Evolutionary conservation across 2,888 invertebrate species (phyloP).

Genomic region (Diadegma fenestrale): DNA sequence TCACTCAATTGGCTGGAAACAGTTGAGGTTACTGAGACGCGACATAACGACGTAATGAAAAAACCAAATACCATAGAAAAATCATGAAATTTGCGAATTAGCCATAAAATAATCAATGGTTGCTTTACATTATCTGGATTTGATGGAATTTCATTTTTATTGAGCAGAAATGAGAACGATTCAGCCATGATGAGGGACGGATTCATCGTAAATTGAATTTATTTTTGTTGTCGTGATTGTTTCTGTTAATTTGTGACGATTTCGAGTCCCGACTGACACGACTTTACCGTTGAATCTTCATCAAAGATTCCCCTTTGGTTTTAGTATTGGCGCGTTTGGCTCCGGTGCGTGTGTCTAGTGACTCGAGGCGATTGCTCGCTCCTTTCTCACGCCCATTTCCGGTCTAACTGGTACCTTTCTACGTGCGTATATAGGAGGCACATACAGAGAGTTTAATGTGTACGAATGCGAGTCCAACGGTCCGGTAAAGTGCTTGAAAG

Average conservation of each 20-base stretch:
- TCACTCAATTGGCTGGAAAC: not conserved
- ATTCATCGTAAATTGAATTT: not conserved
- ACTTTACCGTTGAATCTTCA: slow-evolving; percentile 14
- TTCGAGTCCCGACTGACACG: not conserved
- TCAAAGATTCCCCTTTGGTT: slow-evolving; percentile 4
- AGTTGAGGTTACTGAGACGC: not conserved
- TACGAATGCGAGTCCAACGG: not conserved
- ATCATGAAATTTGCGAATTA: not conserved
- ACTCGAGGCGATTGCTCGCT: slow-evolving; percentile 63
- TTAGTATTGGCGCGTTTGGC: slow-evolving; percentile 26
- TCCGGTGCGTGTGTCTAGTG: slow-evolving; percentile 50
- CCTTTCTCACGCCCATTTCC: slow-evolving; percentile 68
- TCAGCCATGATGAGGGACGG: too few relatives aligned
- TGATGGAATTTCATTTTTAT: not conserved
- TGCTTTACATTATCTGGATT: not conserved
- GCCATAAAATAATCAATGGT: not conserved
- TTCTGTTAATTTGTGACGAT: not conserved
- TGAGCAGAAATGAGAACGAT: not conserved
- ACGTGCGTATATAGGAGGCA: not conserved
- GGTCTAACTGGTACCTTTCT: slow-evolving; percentile 55
- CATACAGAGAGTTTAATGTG: not conserved
- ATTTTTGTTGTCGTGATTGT: not conserved
- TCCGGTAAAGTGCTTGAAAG: slow-evolving; percentile 32
- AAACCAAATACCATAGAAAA: not conserved
- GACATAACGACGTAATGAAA: not conserved